Evolutionary conservation across 2,797 vertebrate genomes (phyloP), one percentile per base, ranked within the genome.

Genomic region (Cyclura pinguis): DNA sequence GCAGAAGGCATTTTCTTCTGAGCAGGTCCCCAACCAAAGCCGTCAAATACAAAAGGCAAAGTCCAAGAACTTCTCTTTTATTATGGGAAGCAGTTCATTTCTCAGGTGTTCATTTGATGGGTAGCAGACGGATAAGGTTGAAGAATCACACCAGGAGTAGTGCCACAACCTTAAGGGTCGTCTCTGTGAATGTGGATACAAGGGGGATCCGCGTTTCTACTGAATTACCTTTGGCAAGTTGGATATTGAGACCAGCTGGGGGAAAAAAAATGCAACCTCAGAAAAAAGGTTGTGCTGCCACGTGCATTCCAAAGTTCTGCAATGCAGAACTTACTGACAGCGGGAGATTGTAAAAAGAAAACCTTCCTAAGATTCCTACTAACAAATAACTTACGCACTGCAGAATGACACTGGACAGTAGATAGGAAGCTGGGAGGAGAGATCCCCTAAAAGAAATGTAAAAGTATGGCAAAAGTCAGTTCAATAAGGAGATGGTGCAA

Each of bases 251-350:
- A 20, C 9, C 13, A 6, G 27, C 4, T 50, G 50, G 18, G 35
- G 18, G 2, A 59, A 18, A n/a, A n/a, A 69, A 84, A 84, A 42
- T 24, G 80, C 83, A 3, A 24, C 38, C 72, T 77, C 69, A 73
- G 16, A 35, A 35, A 52, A 52, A 62, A 20, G 35, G 14, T 42
- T 27, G 10, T 16, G 38, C 57, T 16, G 24, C 72, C 69, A 38
- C 67, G 7, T 38, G 57, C 42, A 32, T 3, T n/a, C 16, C 35
- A 7, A 64, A 42, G 32, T 78, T 84, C 85, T 91, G 90, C 90
- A 91, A 87, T 91, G 90, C 90, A 91, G 90, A 84, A 84, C 16
- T 78, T 84, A 4, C 62, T 35, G 13, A 29, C 73, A 57, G 16
- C 42, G 10, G 22, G 32, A 55, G 67, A 47, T 77, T 1, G 20